These are phyloP conservation scores for Pseudochaenichthys georgianus DNA, from an alignment of 2,797 vertebrate genomes.

Conservation along the genomic window DNA sequence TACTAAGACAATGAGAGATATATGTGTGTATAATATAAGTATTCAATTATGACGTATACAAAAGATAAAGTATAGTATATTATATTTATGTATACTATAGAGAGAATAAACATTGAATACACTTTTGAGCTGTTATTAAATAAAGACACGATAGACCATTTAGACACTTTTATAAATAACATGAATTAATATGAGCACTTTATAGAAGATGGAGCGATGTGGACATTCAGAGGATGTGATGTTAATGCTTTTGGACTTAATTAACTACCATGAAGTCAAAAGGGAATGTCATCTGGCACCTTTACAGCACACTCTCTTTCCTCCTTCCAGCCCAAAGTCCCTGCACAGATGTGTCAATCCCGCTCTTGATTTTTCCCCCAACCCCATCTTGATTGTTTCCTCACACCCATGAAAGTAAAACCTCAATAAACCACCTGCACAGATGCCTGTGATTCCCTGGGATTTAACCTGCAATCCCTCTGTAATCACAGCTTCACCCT, in stretches of 20 bases:
- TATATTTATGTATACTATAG: too few relatives aligned
- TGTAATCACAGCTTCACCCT: constrained; percentile 73
- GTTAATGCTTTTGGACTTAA: constrained; percentile 16
- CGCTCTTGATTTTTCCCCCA: constrained; percentile 18
- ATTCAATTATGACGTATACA: too few relatives aligned
- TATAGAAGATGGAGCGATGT: too few relatives aligned
- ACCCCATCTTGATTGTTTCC: constrained; percentile 68
- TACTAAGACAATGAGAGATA: too few relatives aligned
- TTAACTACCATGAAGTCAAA: constrained; percentile 24
- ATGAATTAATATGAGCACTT: too few relatives aligned
- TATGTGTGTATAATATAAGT: too few relatives aligned
- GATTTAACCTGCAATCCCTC: constrained; percentile 69
- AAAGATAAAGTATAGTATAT: too few relatives aligned
- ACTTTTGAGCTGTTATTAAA: too few relatives aligned
- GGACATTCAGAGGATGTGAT: constrained; percentile 17
- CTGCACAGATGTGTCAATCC: constrained; percentile 52
- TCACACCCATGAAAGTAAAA: constrained; percentile 58
- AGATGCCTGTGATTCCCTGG: constrained; percentile 56
- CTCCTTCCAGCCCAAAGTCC: constrained; percentile 35
- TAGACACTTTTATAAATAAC: too few relatives aligned
- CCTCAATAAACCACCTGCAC: constrained; percentile 67
- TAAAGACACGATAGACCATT: too few relatives aligned
- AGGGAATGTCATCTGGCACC: constrained; percentile 37
- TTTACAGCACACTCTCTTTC: constrained; percentile 12
- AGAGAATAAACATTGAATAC: too few relatives aligned